Evolutionary conservation across 2,113 vertebrate genomes (phyloP).

Genomic region (Laticauda colubrina): DNA sequence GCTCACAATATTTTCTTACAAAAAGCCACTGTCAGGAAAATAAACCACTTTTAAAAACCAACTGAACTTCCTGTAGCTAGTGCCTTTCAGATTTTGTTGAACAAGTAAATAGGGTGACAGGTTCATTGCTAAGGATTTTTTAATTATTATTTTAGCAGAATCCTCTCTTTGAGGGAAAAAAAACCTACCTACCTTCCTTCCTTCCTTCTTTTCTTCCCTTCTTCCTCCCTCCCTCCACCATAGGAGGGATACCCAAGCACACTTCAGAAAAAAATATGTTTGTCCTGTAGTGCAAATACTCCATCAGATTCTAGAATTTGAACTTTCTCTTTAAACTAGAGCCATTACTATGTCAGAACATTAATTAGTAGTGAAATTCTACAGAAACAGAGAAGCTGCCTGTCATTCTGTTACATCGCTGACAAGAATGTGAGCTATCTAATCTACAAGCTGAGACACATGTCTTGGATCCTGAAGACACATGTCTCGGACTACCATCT

Average conservation of each 20-base stretch:
- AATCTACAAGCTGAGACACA: neutral
- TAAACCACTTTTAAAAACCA: conserved; percentile 28
- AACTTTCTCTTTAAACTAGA: conserved; percentile 37
- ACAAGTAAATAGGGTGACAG: conserved; percentile 66
- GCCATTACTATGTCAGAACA: conserved; percentile 19
- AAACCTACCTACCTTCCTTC: conserved; percentile 2
- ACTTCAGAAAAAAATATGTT: neutral
- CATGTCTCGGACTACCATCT: rapidly evolving
- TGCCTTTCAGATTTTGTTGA: conserved; percentile 52
- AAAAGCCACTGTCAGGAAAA: conserved; percentile 55
- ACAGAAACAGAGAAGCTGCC: conserved; percentile 20
- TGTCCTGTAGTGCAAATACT: conserved; percentile 3
- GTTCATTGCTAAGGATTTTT: conserved; percentile 71
- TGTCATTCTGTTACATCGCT: conserved; percentile 40
- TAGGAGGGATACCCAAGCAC: neutral
- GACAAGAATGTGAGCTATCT: neutral
- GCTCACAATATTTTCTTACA: conserved; percentile 34
- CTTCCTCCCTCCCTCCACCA: neutral
- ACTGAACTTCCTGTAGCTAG: conserved; percentile 36
- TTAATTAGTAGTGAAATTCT: conserved; percentile 28
- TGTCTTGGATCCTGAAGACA: neutral
- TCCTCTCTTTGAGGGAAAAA: conserved; percentile 52
- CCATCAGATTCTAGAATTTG: neutral
- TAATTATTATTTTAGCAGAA: conserved; percentile 61
- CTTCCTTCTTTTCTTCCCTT: neutral